A percentile compares a stretch with the other conserved stretches of the same genome.
Conservation (phyloP, 2,113 vertebrate genomes). For the Empidonax alnorum region DNA sequence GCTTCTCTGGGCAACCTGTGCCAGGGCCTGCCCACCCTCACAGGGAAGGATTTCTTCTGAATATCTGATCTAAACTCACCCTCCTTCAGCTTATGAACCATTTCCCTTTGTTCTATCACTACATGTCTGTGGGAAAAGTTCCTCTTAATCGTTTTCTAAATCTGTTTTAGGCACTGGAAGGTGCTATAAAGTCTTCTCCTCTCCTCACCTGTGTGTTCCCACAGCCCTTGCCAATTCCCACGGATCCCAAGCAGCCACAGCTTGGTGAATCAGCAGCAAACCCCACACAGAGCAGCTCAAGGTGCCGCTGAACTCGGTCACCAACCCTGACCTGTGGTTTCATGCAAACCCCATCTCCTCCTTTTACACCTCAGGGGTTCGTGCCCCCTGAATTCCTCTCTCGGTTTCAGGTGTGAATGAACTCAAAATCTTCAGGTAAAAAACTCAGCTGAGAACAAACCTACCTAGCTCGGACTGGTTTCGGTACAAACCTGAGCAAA, state of each 20-base stretch:
- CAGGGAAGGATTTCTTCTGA: not conserved
- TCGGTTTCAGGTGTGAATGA: constrained; percentile 58
- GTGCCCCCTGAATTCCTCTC: constrained; percentile 42
- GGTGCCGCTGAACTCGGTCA: not conserved
- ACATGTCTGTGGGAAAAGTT: not conserved
- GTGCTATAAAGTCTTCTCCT: not conserved
- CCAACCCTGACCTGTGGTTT: constrained; percentile 41
- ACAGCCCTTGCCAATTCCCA: not conserved
- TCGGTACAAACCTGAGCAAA: constrained; percentile 49
- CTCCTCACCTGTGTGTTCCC: not conserved
- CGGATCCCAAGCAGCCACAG: not conserved
- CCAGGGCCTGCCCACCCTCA: not conserved
- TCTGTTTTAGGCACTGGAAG: not conserved
- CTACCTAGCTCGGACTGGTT: not conserved
- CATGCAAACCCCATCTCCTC: constrained; percentile 16
- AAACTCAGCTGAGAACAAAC: not conserved
- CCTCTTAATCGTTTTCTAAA: not conserved
- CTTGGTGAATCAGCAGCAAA: not conserved
- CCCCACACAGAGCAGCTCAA: accelerated
- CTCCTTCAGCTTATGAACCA: not conserved
- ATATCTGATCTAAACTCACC: accelerated
- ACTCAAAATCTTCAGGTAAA: not conserved
- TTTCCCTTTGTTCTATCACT: not conserved
- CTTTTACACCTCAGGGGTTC: constrained; percentile 17
- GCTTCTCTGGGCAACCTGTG: not conserved